phyloP scores from a whole-genome alignment of 2,113 vertebrate genomes.

The Limnothrissa miodon region DNA sequence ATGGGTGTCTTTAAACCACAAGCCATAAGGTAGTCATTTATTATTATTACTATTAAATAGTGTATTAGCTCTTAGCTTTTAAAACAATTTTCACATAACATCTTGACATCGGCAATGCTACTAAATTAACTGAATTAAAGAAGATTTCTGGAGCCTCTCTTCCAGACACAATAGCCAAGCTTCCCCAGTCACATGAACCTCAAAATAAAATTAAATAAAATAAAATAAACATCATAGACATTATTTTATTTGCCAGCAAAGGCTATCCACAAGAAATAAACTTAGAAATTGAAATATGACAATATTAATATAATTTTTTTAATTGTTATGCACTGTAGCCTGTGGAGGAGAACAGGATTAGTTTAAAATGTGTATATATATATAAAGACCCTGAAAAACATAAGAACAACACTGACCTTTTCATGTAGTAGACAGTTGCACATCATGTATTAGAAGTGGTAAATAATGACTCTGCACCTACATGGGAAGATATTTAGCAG shows the following conservation, averaged over 20 bases:
- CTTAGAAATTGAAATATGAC: not conserved
- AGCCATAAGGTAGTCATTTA: not conserved
- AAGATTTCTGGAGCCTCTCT: not conserved
- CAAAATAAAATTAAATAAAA: not conserved
- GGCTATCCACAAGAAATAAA: not conserved
- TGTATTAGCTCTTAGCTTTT: not conserved
- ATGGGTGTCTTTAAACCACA: not conserved
- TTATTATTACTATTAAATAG: not conserved
- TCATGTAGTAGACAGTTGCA: not conserved
- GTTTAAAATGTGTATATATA: not conserved
- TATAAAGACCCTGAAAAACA: not conserved
- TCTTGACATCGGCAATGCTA: not conserved
- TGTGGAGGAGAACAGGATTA: not conserved
- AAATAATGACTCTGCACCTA: not conserved
- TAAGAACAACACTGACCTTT: not conserved
- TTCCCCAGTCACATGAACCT: not conserved
- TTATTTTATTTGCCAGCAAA: not conserved
- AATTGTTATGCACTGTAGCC: not conserved
- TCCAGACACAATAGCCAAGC: not conserved
- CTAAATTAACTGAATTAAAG: no score
- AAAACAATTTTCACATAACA: not conserved
- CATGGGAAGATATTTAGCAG: not conserved
- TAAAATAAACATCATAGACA: not conserved
- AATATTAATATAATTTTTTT: no score
- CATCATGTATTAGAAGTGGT: constrained; percentile 1